Base-by-base conservation (phyloP, 2,113 vertebrate genomes). In the Oriolus oriolus region DNA sequence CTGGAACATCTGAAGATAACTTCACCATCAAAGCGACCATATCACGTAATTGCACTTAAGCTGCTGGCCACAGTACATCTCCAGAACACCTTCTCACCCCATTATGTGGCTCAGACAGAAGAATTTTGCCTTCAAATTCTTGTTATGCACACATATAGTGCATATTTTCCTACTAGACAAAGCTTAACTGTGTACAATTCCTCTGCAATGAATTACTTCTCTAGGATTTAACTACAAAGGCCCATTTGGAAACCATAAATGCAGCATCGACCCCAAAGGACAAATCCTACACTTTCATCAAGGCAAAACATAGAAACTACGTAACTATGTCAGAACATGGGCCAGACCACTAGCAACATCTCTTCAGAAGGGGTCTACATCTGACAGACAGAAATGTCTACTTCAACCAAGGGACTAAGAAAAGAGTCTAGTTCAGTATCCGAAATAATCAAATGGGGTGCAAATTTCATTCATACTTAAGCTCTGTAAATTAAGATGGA, bases 111-210 rank as follows among this genome's bases (percentile, higher is more conserved):
- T 86, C 73, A 93, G 75, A 81, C 85, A 86, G 56, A 86, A 77
- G 77, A 96, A 89, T 94, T 94, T 89, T 90, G 56, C 85, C 87
- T 79, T 92, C 82, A 85, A 28, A 92, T 63, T 84, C 76, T 60
- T 94, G 22, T 89, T 78, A n/a, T 84, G 18, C 54, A 78, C 33
- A 84, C 21, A 49, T 52, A 52, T 9, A 70, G 31, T 17, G 30
- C 1, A 2, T 70, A 61, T 69, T 84, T 92, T 90, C 20, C 49
- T 64, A 11, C 20, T 64, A 89, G 82, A 87, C 52, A 91, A 69
- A 93, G 41, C 52, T 50, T 93, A 49, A 79, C 37, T 90, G 47
- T 77, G 16, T 63, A 42, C 23, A 1, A 1, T 88, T 86, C 42
- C 42, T 54, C 59, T 5, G 0, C 71, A 77, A 39, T n/a, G 53